Conservation (phyloP, 2,888 invertebrate species). For the Byasa hedistus region DNA sequence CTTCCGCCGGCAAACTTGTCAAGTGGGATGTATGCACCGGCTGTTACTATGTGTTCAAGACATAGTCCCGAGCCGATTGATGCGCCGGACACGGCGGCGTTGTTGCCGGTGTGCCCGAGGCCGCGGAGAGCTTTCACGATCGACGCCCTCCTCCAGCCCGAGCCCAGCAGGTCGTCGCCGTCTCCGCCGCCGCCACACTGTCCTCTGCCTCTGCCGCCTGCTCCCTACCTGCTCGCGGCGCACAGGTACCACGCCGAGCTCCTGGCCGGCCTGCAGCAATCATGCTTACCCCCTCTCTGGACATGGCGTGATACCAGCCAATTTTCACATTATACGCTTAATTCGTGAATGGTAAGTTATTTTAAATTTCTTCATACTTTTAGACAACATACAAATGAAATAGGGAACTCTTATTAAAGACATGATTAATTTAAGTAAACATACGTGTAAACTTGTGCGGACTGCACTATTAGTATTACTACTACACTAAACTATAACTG, state of each 20-base stretch:
- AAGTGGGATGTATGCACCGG: slow-evolving; percentile 61
- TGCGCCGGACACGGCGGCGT: slow-evolving; percentile 58
- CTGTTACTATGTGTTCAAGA: slow-evolving; percentile 56
- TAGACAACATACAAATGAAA: background rate
- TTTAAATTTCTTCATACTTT: background rate
- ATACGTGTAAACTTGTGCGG: no score
- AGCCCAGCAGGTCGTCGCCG: slow-evolving; percentile 72
- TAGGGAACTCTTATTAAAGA: background rate
- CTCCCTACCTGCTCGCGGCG: slow-evolving; percentile 67
- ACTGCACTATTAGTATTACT: no score
- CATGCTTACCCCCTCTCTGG: slow-evolving; percentile 72
- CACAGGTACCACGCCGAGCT: slow-evolving; percentile 75
- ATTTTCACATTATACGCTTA: slow-evolving; percentile 76
- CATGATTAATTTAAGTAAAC: no score
- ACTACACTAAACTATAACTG: no score
- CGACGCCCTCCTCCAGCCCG: slow-evolving; percentile 91
- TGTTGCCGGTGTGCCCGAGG: slow-evolving; percentile 62
- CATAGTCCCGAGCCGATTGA: slow-evolving; percentile 70
- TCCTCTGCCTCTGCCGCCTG: slow-evolving; percentile 63
- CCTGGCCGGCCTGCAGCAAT: slow-evolving; percentile 71
- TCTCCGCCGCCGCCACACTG: slow-evolving; percentile 78
- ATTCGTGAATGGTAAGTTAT: slow-evolving; percentile 74
- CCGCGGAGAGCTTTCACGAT: slow-evolving; percentile 89
- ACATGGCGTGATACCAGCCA: slow-evolving; percentile 75
- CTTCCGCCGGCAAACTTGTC: slow-evolving; percentile 63